Base-by-base conservation (phyloP, 2,113 vertebrate species). In the Ochotona curzoniae region DNA sequence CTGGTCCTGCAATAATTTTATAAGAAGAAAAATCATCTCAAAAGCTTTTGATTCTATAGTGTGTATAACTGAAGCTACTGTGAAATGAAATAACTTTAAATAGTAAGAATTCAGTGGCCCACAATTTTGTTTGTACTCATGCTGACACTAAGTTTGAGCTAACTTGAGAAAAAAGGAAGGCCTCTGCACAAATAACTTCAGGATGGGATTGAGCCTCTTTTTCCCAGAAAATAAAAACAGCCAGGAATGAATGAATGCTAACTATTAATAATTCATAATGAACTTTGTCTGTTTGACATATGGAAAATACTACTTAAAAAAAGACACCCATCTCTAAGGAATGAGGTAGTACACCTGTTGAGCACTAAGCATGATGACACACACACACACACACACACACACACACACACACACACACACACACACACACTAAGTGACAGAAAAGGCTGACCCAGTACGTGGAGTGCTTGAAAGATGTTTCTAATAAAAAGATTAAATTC, bases 221-320 rank as follows among this genome's bases (percentile, higher is more conserved):
- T 87, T 81, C 51, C 51, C 38, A 94, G 78, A 90, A 91, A 89
- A 70, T 25, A 90, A 91, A 89, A 70, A 30, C 67, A 95, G 63
- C 20, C 89, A 88, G 28, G 82, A 86, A 79, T 96, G 71, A 96
- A 87, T 89, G 76, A 93, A 93, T 84, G 17, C 74, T 86, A 73
- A 47, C 14, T 83, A 76, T 73, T 91, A 90, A 73, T 61, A 73
- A 91, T 94, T 94, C 57, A 85, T 87, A 64, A 54, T 49, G 54
- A 90, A 79, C 38, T 70, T 90, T 92, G 81, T 2, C 35, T 95
- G 49, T 87, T 67, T 95, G 92, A 90, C 78, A 88, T 93, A 86
- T 85, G 84, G 85, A n/a, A 95, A 94, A 74, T 92, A 95, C 51
- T 18, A 79, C 71, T 96, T 94, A 60, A 80, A 44, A 90, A 92